phyloP scores from a whole-genome alignment of 2,888 invertebrate species.

The Lycaena phlaeas region DNA sequence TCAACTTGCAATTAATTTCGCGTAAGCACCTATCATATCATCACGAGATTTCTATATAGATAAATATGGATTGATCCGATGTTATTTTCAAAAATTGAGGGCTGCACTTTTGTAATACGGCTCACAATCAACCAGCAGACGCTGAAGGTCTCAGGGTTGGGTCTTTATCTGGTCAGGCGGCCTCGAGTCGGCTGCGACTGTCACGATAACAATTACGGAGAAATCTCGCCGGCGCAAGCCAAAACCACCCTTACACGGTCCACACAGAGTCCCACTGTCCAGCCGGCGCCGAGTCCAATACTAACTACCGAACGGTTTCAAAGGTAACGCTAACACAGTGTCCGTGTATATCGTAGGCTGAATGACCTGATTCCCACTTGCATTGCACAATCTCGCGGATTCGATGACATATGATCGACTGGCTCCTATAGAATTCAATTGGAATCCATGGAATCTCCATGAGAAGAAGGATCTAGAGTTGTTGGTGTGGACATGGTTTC shows the following conservation, averaged over 20 bases:
- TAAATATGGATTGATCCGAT: too few species aligned
- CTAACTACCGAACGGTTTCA: constrained; percentile 23
- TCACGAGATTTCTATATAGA: too few species aligned
- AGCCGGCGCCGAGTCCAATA: constrained; percentile 20
- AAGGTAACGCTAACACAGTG: constrained; percentile 23
- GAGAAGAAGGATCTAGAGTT: too few species aligned
- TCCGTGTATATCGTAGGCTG: constrained; percentile 20
- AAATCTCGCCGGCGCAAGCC: constrained; percentile 33
- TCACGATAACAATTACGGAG: constrained; percentile 57
- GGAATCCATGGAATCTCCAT: too few species aligned
- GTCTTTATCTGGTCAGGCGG: constrained; percentile 44
- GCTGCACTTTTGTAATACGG: constrained; percentile 12
- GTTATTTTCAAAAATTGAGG: too few species aligned
- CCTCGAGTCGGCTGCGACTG: constrained; percentile 38
- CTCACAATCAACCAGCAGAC: constrained; percentile 12
- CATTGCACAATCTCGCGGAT: constrained; percentile 20
- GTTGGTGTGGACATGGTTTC: too few species aligned
- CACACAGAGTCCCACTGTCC: background rate
- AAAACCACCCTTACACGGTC: constrained; percentile 12
- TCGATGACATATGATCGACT: constrained; percentile 1
- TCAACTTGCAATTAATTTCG: too few species aligned
- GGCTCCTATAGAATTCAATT: background rate
- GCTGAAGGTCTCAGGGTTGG: constrained; percentile 45
- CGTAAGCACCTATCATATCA: too few species aligned
- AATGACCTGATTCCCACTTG: constrained; percentile 22